A percentile compares a stretch with the other conserved stretches of the same genome.
These are phyloP conservation scores for Tenualosa thibaudeaui DNA, from an alignment of 2,797 vertebrate genomes.

Conservation along the genomic window DNA sequence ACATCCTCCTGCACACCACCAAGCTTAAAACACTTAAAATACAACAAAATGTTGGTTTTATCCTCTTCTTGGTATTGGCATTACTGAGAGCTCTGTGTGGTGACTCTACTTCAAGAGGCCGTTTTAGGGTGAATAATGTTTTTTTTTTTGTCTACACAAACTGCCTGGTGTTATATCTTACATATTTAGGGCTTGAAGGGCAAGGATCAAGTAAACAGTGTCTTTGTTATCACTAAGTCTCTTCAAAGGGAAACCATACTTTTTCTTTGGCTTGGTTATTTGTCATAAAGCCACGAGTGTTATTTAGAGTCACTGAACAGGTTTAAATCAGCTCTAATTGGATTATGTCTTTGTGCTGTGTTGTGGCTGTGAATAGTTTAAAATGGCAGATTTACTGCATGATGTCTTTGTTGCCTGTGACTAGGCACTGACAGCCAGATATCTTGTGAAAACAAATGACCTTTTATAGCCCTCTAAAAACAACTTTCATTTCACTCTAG, in stretches of 20 bases:
- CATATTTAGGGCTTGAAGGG: neutral
- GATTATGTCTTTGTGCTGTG: neutral
- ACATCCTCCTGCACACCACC: too few species aligned
- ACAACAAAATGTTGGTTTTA: too few species aligned
- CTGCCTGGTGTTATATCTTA: neutral
- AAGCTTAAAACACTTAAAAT: neutral
- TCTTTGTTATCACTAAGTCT: neutral
- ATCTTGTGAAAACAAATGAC: neutral
- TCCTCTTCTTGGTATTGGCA: too few species aligned
- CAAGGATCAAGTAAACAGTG: conserved; percentile 1
- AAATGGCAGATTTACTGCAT: neutral
- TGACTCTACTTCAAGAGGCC: neutral
- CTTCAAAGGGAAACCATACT: neutral
- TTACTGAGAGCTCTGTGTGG: neutral
- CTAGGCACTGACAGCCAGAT: neutral
- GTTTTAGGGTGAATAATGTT: neutral
- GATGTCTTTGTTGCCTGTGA: neutral
- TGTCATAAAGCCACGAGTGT: neutral
- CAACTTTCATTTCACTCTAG: neutral
- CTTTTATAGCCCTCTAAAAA: neutral
- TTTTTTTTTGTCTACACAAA: neutral
- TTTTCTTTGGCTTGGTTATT: neutral
- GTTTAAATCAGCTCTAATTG: neutral
- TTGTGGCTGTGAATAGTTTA: neutral
- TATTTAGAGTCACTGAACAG: neutral